A percentile compares a stretch with the other conserved stretches of the same genome.
These are phyloP conservation scores for Agrenia bidenticulata DNA, from an alignment of 2,888 invertebrate genomes.

Conservation along the genomic window DNA sequence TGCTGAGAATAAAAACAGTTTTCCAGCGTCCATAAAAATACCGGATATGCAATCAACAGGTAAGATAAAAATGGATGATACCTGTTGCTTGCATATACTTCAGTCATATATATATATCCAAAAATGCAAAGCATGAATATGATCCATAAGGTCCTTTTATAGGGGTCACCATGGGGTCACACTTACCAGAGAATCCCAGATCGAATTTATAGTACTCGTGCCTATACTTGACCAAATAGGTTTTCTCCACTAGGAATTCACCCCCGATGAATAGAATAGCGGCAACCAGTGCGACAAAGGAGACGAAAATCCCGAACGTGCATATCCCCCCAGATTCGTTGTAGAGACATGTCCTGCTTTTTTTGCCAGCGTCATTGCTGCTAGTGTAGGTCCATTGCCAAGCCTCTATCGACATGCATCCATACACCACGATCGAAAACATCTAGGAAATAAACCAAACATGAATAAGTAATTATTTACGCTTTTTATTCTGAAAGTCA, in stretches of 20 bases:
- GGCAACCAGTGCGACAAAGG: constrained; percentile 37
- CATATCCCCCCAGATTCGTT: constrained; percentile 37
- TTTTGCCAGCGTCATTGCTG: not conserved
- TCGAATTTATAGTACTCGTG: constrained; percentile 34
- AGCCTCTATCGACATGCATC: constrained; percentile 38
- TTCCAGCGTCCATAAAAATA: not conserved
- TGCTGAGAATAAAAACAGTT: constrained; percentile 19
- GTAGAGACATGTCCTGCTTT: constrained; percentile 28
- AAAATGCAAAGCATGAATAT: too few relatives aligned
- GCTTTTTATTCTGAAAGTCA: too few relatives aligned
- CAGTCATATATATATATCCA: too few relatives aligned
- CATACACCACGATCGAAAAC: constrained; percentile 38
- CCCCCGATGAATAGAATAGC: constrained; percentile 40
- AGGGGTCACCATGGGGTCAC: not conserved
- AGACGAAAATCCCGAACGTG: constrained; percentile 38
- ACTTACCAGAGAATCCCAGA: constrained; percentile 33
- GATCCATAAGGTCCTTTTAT: too few relatives aligned
- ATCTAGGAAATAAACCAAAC: constrained; percentile 15
- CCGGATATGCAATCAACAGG: not conserved
- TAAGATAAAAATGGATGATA: not conserved
- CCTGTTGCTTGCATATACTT: not conserved
- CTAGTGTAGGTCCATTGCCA: constrained; percentile 25
- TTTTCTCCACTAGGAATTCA: constrained; percentile 37
- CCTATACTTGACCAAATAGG: constrained; percentile 27
- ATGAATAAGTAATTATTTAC: too few relatives aligned